A percentile compares a stretch with the other conserved stretches of the same genome.
Evolutionary conservation across 2,888 invertebrate genomes (phyloP).

Genomic region (Nectonema munidae): DNA sequence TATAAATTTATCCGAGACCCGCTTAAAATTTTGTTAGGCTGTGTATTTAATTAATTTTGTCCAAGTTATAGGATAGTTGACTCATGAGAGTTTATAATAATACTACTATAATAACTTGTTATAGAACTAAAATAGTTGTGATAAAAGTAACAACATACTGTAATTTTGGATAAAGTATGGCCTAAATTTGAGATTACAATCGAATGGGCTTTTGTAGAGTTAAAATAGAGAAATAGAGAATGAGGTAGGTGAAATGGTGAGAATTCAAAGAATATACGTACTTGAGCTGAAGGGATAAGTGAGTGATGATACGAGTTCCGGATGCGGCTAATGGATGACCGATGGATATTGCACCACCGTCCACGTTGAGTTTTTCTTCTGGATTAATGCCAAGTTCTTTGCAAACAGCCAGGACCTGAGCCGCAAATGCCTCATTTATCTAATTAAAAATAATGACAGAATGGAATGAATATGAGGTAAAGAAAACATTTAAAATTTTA

Average conservation of each 20-base stretch:
- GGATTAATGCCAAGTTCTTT: constrained; percentile 53
- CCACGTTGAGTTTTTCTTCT: constrained; percentile 55
- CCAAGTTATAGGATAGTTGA: no score
- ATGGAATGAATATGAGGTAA: constrained; percentile 1
- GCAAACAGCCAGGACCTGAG: constrained; percentile 63
- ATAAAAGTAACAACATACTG: no score
- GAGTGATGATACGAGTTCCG: constrained; percentile 58
- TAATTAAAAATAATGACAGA: constrained; percentile 23
- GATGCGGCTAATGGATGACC: constrained; percentile 73
- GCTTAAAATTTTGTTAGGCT: no score
- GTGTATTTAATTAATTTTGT: no score
- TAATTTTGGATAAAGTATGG: no score
- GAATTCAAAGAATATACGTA: constrained; percentile 22
- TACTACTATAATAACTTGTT: no score
- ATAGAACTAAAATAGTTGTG: no score
- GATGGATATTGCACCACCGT: constrained; percentile 76
- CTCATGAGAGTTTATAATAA: no score
- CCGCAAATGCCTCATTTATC: constrained; percentile 93
- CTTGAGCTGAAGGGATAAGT: constrained; percentile 62
- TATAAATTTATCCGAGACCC: no score
- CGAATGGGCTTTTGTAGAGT: no score
- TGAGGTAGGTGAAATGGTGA: neutral
- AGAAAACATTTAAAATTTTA: no score
- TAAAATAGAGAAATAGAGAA: constrained; percentile 16
- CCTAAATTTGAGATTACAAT: no score